A percentile compares a stretch with the other conserved stretches of the same genome.
These are phyloP conservation scores for Lasioglossum villosulum DNA, from an alignment of 2,888 invertebrate species.

Conservation along the genomic window DNA sequence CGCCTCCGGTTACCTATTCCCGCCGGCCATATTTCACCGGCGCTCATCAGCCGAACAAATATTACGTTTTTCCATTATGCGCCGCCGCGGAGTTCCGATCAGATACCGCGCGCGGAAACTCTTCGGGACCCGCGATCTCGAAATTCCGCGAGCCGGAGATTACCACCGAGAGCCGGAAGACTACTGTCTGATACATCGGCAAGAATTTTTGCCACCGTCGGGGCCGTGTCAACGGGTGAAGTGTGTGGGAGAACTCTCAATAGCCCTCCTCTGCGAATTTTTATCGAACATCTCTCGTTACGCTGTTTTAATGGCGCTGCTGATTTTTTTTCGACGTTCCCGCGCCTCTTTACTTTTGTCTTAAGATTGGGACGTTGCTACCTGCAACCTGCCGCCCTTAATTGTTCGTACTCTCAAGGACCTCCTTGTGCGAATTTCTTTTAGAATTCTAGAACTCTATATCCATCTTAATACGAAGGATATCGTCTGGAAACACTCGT, in stretches of 20 bases:
- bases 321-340: not conserved
- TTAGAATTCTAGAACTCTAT: not conserved
- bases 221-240: slow-evolving; percentile 4
- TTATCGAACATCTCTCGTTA: slow-evolving; percentile 12
- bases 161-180: slow-evolving; percentile 27
- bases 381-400: not conserved
- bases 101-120: slow-evolving; percentile 38
- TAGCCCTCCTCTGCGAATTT: not conserved
- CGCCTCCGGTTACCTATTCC: slow-evolving; percentile 62
- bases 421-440: not conserved
- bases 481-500: not conserved
- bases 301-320: not conserved
- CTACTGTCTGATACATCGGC: slow-evolving; percentile 24
- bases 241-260: slow-evolving; percentile 9
- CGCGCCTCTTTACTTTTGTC: not conserved
- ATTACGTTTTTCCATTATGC: slow-evolving; percentile 62
- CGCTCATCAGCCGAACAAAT: slow-evolving; percentile 60
- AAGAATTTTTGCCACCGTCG: not conserved
- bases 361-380: not conserved
- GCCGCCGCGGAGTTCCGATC: slow-evolving; percentile 34
- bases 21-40: slow-evolving; percentile 51
- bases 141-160: slow-evolving; percentile 39
- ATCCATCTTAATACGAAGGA: not conserved
- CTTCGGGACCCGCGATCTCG: slow-evolving; percentile 33
- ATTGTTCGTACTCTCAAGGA: not conserved